Base-by-base conservation (phyloP, 92 coral and sea anemone genomes). In the Plumapathes pennacea region DNA sequence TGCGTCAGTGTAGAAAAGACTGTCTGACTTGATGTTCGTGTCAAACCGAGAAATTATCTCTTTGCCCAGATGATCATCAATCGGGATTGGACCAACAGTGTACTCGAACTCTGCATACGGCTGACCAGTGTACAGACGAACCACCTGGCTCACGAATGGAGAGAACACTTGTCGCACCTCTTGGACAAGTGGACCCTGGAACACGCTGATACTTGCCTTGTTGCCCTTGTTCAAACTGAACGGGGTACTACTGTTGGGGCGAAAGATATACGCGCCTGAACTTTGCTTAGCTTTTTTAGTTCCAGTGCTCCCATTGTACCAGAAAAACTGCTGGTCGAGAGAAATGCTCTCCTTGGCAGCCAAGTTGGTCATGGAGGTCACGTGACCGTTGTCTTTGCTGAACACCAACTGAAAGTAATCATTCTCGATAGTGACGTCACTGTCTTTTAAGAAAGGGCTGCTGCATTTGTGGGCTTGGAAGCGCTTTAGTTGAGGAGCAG, bases 71-170 rank as follows among this genome's bases (percentile, higher is more conserved):
- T 68, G 32, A 38, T 89, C 95, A 12, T 64, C 77, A 2, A 80
- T 46, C 27, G 96, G 96, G 59, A 94, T 94, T 11, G 99, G 99
- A 0, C 99, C 99, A 26, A 94, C 82, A 0, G 99, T 94, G 75
- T 94, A 94, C 61, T 88, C 99, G 63, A 94, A 94, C 70, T 94
- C 95, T 2, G 95, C 99, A 47, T 82, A 69, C 37, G 81, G 68
- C 58, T 84, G 72, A 25, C 72, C 85, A 8, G 72, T 27, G 27
- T 84, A 77, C 17, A 94, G 76, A 31, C 99, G 80, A 27, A 94
- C 82, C 31, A 85, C 92, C 45, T 94, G 99, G 51, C 95, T 94
- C 1, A 94, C 67, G 62, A 65, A 94, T 3, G 96, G 76, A 10
- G 87, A 77, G 64, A 94, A 77, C 12, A 81, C 85, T 32, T 94